Base-by-base conservation (phyloP, 2,113 vertebrate genomes). In the Zingel zingel region DNA sequence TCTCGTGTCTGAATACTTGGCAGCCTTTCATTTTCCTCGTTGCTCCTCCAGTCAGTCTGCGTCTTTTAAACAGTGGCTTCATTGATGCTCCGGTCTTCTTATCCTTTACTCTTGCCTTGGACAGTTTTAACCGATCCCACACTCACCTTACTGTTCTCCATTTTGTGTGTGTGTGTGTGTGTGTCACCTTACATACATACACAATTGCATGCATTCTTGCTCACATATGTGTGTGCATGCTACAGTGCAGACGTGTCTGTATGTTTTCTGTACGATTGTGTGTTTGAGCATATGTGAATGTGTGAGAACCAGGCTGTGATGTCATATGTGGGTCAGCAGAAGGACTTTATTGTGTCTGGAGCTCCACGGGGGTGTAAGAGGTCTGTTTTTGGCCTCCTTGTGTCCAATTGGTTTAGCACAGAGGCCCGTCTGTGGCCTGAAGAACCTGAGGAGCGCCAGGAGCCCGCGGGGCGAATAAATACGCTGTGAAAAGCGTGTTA, bases 381-480 rank as follows among this genome's bases (percentile, higher is more conserved):
- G 81, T 66, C 84, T 89, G 88, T 90, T 91, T 89, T 87, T 0
- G 0, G 71, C 68, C 66, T 84, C 47, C 61, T 69, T 75, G 43
- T 66, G 45, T 73, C 75, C 16, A n/a, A 84, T 56, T 33, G 8
- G 62, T 12, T 39, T 70, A 39, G 81, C 88, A 95, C 92, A 95
- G 94, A 92, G 91, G 81, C 84, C 63, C 30, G 68, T 92, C 89
- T 94, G 93, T 94, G 88, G 85, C 84, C 69, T 15, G 72, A 58
- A 90, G 84, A 87, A 79, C 75, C 71, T 21, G 25, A 90, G 88
- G 88, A 86, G 72, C 13, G 45, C 85, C 87, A 75, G 91, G 84
- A 92, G 89, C 84, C 89, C 74, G n/a, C 3, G 64, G 90, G 85
- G 91, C 75, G 79, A 91, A 94, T 91, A 91, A 95, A 93, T 88